Conservation (phyloP, 2,113 vertebrate genomes). For the Macrotus californicus region DNA sequence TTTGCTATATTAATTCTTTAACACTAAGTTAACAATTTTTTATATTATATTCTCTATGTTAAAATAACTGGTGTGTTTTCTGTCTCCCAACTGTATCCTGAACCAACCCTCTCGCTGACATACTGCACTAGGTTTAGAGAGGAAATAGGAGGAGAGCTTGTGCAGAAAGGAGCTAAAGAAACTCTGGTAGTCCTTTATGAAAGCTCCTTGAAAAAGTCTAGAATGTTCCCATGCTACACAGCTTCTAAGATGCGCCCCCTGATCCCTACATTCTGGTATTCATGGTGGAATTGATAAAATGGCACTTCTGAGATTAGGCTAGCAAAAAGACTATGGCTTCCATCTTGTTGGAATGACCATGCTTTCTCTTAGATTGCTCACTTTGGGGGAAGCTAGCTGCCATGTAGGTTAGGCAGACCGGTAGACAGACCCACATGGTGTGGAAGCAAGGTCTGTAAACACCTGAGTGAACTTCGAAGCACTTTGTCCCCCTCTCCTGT, state of each 20-base stretch:
- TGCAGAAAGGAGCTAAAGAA: not conserved
- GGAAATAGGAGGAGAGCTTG: not conserved
- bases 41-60: not conserved
- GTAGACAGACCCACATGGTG: not conserved
- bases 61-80: not conserved
- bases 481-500: not conserved
- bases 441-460: not conserved
- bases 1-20: not conserved
- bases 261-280: not conserved
- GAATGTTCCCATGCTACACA: not conserved
- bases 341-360: too few relatives aligned
- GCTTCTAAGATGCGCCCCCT: not conserved
- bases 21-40: not conserved
- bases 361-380: not conserved
- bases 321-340: not conserved
- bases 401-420: not conserved
- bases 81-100: not conserved
- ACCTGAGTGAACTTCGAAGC: not conserved
- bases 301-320: not conserved
- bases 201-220: not conserved
- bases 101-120: not conserved
- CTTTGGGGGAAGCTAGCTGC: not conserved
- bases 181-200: not conserved
- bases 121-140: not conserved
- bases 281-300: not conserved